Percentiles rank a stretch among this genome's conserved stretches.
Conservation (phyloP, 2,113 vertebrate species). For the Porphyrio hochstetteri region DNA sequence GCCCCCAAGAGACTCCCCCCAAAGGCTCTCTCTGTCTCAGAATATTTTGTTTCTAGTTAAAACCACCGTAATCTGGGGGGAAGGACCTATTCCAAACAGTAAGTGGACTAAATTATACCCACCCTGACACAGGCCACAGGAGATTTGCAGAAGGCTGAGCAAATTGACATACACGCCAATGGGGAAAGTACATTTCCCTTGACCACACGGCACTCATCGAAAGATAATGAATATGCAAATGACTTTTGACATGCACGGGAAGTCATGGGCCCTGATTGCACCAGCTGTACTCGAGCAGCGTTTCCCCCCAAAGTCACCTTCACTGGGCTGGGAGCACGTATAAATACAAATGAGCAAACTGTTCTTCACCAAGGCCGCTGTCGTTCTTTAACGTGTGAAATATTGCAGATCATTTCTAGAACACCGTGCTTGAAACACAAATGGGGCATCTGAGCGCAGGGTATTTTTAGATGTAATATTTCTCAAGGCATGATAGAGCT, state of each 20-base stretch:
- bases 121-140: background rate
- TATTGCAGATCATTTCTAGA: background rate
- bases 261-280: background rate
- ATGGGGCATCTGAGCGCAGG: background rate
- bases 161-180: constrained; percentile 6
- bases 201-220: background rate
- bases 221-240: constrained; percentile 45
- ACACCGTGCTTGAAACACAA: background rate
- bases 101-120: background rate
- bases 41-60: background rate
- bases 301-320: constrained; percentile 38
- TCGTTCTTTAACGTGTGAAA: background rate
- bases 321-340: background rate
- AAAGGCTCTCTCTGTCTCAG: background rate
- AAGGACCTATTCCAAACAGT: background rate
- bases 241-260: background rate
- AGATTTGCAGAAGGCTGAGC: constrained; percentile 18
- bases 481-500: background rate
- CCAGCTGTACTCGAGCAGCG: background rate
- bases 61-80: background rate
- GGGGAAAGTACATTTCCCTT: constrained; percentile 24
- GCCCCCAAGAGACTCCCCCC: background rate
- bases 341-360: constrained; percentile 20
- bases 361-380: background rate
- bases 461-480: constrained; percentile 14